Conservation (phyloP, 2,797 vertebrate species). For the Gallirallus australis region DNA sequence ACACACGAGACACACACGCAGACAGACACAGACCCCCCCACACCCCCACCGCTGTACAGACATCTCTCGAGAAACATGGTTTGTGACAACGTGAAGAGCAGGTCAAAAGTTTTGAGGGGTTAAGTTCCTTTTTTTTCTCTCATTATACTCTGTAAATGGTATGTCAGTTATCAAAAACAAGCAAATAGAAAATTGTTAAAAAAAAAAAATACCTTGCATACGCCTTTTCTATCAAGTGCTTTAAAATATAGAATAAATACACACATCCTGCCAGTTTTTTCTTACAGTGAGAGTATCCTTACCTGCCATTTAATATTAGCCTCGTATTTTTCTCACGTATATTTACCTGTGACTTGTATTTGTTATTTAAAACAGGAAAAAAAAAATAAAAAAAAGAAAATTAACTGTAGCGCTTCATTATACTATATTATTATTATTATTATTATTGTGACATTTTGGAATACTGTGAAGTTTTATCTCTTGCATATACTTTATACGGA, state of each 20-base stretch:
- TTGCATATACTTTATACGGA: constrained; percentile 99
- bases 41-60: constrained; percentile 29
- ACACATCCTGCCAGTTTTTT: constrained; percentile 92
- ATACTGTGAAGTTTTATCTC: constrained; percentile 99
- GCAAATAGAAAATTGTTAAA: constrained; percentile 79
- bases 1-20: neutral
- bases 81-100: constrained; percentile 81
- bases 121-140: constrained; percentile 84
- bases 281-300: constrained; percentile 99
- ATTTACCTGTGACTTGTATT: constrained; percentile 99
- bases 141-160: constrained; percentile 84
- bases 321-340: constrained; percentile 99
- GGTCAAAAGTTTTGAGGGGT: constrained; percentile 83
- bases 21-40: neutral
- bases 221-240: constrained; percentile 98
- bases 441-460: constrained; percentile 99
- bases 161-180: constrained; percentile 82
- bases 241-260: constrained; percentile 92
- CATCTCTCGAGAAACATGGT: constrained; percentile 62
- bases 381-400: constrained; percentile 87
- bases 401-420: constrained; percentile 99
- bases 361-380: constrained; percentile 97
- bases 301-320: constrained; percentile 99
- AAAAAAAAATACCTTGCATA: constrained; percentile 81
- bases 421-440: constrained; percentile 91